Evolutionary conservation across 1,140 invertebrate genomes (phyloP).

Genomic region (Pseudomyrmex pallidus): DNA sequence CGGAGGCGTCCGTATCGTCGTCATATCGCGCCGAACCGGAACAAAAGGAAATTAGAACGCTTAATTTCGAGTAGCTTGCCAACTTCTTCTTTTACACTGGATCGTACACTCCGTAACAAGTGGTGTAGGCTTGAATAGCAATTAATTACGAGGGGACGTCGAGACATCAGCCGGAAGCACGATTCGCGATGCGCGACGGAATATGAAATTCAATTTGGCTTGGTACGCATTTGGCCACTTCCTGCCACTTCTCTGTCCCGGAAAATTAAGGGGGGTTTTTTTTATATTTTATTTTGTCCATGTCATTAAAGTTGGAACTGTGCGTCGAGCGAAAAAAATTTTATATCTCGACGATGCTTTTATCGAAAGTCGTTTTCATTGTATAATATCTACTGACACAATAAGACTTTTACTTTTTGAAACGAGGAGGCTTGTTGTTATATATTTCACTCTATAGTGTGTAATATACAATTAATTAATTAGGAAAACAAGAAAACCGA

Average conservation of each 20-base stretch:
- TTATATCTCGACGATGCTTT: no score
- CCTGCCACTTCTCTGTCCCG: background rate
- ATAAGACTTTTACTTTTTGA: no score
- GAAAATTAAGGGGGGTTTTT: slow-evolving; percentile 10
- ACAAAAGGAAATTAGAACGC: slow-evolving; percentile 40
- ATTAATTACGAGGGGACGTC: slow-evolving; percentile 51
- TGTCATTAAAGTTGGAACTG: background rate
- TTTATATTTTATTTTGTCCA: no score
- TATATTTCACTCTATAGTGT: no score
- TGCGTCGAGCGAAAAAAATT: no score
- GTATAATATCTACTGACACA: no score
- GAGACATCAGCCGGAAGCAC: background rate
- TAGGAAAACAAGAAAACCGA: no score
- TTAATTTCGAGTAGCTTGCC: slow-evolving; percentile 6
- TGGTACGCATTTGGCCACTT: background rate
- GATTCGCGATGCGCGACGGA: slow-evolving; percentile 33
- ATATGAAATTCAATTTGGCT: slow-evolving; percentile 53
- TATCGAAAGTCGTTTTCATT: no score
- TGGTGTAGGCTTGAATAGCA: slow-evolving; percentile 28
- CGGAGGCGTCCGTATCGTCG: background rate
- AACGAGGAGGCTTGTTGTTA: no score
- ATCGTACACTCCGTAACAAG: no score
- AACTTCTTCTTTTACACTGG: background rate
- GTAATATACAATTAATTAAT: no score
- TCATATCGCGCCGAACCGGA: background rate